Conservation (phyloP, 2,113 vertebrate species). For the Tyto alba region DNA sequence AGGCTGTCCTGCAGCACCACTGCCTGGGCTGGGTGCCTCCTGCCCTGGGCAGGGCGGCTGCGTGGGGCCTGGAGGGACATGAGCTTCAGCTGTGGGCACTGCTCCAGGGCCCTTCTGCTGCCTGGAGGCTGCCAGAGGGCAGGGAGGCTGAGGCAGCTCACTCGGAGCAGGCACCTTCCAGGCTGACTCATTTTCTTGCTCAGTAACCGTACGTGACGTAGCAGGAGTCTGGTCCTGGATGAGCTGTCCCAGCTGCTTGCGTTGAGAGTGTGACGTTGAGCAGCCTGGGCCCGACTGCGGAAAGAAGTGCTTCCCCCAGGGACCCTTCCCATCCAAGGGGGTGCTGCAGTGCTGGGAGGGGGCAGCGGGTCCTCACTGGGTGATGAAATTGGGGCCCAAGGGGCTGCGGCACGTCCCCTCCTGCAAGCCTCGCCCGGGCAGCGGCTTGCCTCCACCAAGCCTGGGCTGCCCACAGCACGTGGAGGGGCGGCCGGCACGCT, state of each 20-base stretch:
- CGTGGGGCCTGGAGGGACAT: neutral
- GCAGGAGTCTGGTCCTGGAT: neutral
- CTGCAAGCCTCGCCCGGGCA: fast-evolving
- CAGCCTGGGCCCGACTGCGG: neutral
- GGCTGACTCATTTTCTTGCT: neutral
- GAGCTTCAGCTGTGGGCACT: neutral
- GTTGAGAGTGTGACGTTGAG: fast-evolving
- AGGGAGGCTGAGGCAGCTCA: neutral
- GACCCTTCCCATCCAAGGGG: fast-evolving
- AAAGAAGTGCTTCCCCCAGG: neutral
- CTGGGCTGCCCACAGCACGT: no score
- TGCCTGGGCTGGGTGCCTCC: neutral
- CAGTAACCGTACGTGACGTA: fast-evolving
- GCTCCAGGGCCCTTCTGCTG: neutral
- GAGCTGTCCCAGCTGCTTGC: neutral
- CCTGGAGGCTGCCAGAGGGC: neutral
- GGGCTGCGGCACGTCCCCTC: neutral
- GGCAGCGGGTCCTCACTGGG: neutral
- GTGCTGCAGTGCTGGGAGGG: neutral
- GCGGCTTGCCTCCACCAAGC: neutral
- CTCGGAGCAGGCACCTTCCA: neutral
- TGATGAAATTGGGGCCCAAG: neutral
- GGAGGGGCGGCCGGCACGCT: no score
- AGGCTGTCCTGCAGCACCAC: neutral
- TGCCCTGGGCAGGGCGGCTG: neutral